Evolutionary conservation across 2,113 vertebrate species (phyloP).

Genomic region (Percina caprodes): DNA sequence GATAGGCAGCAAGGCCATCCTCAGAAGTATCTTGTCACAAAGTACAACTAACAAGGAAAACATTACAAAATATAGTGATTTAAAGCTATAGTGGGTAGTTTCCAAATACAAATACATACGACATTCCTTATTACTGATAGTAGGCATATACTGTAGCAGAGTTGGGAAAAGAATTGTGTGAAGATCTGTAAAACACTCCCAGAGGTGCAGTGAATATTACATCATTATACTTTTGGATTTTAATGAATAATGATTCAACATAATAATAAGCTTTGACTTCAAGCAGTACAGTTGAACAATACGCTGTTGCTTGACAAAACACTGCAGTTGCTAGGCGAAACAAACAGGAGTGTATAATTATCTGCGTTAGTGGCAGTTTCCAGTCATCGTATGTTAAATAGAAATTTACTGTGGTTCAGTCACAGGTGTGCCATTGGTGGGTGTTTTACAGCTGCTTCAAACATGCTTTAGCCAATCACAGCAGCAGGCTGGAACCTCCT

Average conservation of each 20-base stretch:
- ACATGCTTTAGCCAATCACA: slow-evolving; percentile 51
- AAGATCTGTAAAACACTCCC: not conserved
- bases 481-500: slow-evolving; percentile 30
- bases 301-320: slow-evolving; percentile 42
- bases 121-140: not conserved
- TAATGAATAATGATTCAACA: slow-evolving; percentile 9
- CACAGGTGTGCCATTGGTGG: slow-evolving; percentile 70
- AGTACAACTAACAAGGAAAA: not conserved
- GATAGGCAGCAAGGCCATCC: not conserved
- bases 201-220: not conserved
- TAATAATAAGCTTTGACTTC: not conserved
- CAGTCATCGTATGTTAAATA: slow-evolving; percentile 44
- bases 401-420: slow-evolving; percentile 55
- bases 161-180: not conserved
- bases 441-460: slow-evolving; percentile 49
- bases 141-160: not conserved
- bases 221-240: slow-evolving; percentile 2
- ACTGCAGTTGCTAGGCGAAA: slow-evolving; percentile 59
- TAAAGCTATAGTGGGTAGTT: not conserved
- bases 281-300: slow-evolving; percentile 31
- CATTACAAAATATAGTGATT: not conserved
- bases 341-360: slow-evolving; percentile 66
- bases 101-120: not conserved
- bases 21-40: not conserved
- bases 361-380: slow-evolving; percentile 58